A percentile compares a stretch with the other conserved stretches of the same genome.
Evolutionary conservation across 2,888 invertebrate genomes (phyloP).

Genomic region (Gnatocerus cornutus): DNA sequence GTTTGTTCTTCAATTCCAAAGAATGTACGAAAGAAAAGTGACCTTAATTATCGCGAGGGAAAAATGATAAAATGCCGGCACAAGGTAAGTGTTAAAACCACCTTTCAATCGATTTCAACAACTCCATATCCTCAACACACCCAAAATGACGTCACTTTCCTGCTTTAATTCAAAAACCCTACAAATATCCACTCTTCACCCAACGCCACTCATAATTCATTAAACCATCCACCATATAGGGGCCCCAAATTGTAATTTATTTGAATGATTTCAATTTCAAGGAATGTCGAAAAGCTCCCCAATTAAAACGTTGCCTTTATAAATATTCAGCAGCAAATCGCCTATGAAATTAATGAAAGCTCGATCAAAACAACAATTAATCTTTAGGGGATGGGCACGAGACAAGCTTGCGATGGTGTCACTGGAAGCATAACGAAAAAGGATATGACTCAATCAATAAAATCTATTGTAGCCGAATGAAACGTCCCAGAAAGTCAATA

Average conservation of each 20-base stretch:
- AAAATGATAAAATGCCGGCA: background rate
- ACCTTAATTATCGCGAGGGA: too few relatives aligned
- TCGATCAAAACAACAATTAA: constrained; percentile 15
- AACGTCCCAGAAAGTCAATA: constrained; percentile 29
- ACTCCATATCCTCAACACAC: constrained; percentile 33
- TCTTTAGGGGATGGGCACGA: constrained; percentile 12
- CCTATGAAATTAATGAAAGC: constrained; percentile 11
- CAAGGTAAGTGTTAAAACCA: constrained; percentile 2
- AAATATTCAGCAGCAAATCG: constrained; percentile 20
- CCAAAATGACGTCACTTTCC: constrained; percentile 39
- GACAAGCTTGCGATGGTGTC: constrained; percentile 13
- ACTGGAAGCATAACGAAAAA: constrained; percentile 22
- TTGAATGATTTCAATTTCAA: constrained; percentile 29
- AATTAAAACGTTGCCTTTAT: constrained; percentile 15
- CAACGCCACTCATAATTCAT: constrained; percentile 25
- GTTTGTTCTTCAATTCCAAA: too few relatives aligned
- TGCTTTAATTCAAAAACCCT: constrained; percentile 36
- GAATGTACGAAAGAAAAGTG: too few relatives aligned
- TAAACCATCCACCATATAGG: constrained; percentile 22
- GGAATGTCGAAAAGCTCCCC: constrained; percentile 15
- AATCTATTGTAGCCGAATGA: constrained; percentile 33
- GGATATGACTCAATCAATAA: constrained; percentile 38
- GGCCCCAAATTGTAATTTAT: constrained; percentile 35
- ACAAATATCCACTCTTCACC: constrained; percentile 9
- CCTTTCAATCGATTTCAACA: constrained; percentile 26